Percentiles rank a stretch among this genome's conserved stretches.
Conservation (phyloP, 2,888 invertebrate species). For the Bruchidius siliquastri region DNA sequence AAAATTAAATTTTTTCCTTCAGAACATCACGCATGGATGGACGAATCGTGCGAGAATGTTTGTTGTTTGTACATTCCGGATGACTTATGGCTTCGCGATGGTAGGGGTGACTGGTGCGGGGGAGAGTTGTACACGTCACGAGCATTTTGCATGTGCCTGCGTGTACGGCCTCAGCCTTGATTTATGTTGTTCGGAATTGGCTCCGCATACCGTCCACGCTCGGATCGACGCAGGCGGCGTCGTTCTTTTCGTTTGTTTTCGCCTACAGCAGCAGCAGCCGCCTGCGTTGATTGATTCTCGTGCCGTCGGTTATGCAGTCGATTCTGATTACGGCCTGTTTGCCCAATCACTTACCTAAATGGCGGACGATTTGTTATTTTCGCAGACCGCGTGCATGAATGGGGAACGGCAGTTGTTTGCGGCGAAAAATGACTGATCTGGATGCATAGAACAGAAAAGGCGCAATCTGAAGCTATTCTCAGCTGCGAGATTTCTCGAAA, state of each 20-base stretch:
- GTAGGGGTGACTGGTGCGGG: neutral
- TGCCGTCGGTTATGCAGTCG: constrained; percentile 13
- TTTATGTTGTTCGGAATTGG: neutral
- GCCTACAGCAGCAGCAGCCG: neutral
- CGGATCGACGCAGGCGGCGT: neutral
- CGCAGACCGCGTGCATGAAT: neutral
- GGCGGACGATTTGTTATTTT: neutral
- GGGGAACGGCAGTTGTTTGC: neutral
- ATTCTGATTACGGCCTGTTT: constrained; percentile 21
- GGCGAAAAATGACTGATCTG: neutral
- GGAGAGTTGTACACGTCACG: neutral
- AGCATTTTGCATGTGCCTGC: neutral
- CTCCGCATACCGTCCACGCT: neutral
- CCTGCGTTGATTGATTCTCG: constrained; percentile 33
- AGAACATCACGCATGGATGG: neutral
- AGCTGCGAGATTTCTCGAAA: too few species aligned
- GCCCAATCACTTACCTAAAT: constrained; percentile 12
- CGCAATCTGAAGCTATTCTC: too few species aligned
- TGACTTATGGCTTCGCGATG: neutral
- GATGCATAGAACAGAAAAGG: neutral
- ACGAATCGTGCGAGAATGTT: neutral
- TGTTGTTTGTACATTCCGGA: neutral
- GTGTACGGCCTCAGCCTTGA: neutral
- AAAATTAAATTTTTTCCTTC: too few species aligned
- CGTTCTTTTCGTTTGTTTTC: neutral